phyloP scores from a whole-genome alignment of 2,888 invertebrate species.

The Lymantria monacha region DNA sequence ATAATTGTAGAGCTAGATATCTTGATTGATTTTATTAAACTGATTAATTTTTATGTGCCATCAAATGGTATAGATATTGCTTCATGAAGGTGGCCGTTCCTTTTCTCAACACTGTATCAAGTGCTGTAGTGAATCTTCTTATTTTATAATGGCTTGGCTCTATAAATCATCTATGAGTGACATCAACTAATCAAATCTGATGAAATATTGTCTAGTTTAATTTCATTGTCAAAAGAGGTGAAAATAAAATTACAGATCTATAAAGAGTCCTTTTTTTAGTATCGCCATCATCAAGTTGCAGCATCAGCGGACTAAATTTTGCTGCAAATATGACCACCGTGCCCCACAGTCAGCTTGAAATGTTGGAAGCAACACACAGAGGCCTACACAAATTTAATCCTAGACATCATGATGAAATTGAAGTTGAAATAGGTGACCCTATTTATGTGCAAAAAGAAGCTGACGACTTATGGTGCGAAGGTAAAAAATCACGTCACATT shows the following conservation, averaged over 20 bases:
- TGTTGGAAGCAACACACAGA: conserved; percentile 96
- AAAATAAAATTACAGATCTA: background rate
- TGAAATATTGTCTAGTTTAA: too few relatives aligned
- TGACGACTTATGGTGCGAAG: conserved; percentile 99
- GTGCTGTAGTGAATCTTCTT: too few relatives aligned
- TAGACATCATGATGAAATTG: conserved; percentile 96
- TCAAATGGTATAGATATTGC: too few relatives aligned
- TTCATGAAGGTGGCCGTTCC: too few relatives aligned
- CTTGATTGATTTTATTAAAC: too few relatives aligned
- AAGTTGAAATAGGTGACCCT: conserved; percentile 98
- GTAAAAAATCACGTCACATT: conserved; percentile 74
- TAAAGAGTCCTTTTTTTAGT: conserved; percentile 66
- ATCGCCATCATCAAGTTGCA: conserved; percentile 83
- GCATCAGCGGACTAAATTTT: conserved; percentile 78
- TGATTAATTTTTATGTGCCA: too few relatives aligned
- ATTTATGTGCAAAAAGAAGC: conserved; percentile 98
- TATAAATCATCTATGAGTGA: too few relatives aligned
- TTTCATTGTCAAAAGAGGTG: background rate
- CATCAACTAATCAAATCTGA: too few relatives aligned
- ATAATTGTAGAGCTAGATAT: too few relatives aligned
- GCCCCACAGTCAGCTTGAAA: conserved; percentile 90
- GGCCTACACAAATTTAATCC: conserved; percentile 98
- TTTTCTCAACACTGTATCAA: too few relatives aligned
- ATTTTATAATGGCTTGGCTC: too few relatives aligned
- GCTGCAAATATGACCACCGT: conserved; percentile 86